phyloP scores from a whole-genome alignment of 2,797 vertebrate genomes.

The Lepus townsendii region DNA sequence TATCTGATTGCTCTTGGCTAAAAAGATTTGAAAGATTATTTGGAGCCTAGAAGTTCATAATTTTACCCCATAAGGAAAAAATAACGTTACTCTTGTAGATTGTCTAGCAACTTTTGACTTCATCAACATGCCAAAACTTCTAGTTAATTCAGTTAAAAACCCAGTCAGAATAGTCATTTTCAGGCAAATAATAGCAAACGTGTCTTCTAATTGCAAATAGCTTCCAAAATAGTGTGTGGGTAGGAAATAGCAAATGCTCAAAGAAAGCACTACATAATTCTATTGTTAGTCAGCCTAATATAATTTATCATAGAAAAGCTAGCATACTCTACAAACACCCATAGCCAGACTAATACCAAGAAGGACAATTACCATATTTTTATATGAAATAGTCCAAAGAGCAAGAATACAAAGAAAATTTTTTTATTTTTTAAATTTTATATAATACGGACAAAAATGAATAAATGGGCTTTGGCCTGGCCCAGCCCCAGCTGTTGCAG shows the following conservation, averaged over 20 bases:
- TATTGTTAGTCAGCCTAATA: neutral
- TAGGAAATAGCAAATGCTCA: neutral
- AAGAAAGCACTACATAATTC: neutral
- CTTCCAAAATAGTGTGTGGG: neutral
- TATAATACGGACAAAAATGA: neutral
- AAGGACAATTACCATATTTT: neutral
- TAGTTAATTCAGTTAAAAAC: slow-evolving; percentile 3
- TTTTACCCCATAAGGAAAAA: slow-evolving; percentile 41
- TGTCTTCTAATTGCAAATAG: slow-evolving; percentile 12
- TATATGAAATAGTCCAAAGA: neutral
- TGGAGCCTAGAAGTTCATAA: slow-evolving; percentile 2
- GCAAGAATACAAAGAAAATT: neutral
- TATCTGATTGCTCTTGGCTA: neutral
- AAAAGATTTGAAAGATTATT: slow-evolving; percentile 33
- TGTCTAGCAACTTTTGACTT: slow-evolving; percentile 28
- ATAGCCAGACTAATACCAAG: neutral
- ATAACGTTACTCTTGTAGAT: neutral
- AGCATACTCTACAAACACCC: neutral
- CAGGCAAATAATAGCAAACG: slow-evolving; percentile 58
- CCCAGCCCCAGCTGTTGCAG: too few relatives aligned
- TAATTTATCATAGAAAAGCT: neutral
- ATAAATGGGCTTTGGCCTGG: neutral
- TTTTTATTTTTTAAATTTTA: neutral
- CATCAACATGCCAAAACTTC: neutral
- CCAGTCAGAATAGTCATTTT: neutral